Percentiles rank a stretch among this genome's conserved stretches.
Conservation (phyloP, 2,113 vertebrate genomes). For the Indicator indicator region DNA sequence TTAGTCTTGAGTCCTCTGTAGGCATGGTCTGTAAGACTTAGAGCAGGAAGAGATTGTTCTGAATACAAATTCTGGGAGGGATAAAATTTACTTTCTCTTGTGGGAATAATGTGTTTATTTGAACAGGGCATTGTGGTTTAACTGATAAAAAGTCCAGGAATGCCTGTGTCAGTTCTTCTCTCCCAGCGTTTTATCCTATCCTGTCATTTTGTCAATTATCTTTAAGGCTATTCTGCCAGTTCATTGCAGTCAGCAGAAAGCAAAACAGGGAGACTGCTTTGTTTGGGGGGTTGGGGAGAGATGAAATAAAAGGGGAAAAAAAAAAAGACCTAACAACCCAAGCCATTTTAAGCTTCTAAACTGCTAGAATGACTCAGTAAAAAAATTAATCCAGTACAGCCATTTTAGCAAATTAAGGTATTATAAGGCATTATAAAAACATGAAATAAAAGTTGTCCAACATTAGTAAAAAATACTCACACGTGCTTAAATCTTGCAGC, state of each 20-base stretch:
- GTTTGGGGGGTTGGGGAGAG: background rate
- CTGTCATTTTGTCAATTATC: conserved; percentile 62
- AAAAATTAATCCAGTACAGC: background rate
- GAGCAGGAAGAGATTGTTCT: background rate
- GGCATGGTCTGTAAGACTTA: background rate
- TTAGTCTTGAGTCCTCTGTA: background rate
- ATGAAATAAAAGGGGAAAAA: background rate
- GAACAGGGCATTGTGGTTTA: conserved; percentile 40
- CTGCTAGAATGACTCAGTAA: conserved; percentile 23
- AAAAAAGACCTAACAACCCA: background rate
- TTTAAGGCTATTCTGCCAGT: conserved; percentile 33
- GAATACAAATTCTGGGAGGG: background rate
- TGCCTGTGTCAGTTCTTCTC: conserved; percentile 45
- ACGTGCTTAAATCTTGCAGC: background rate
- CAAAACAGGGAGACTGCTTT: background rate
- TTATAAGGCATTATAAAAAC: background rate
- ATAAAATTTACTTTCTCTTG: conserved; percentile 38
- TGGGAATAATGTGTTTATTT: background rate
- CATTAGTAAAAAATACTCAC: background rate
- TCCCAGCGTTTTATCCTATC: conserved; percentile 57
- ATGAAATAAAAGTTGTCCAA: background rate
- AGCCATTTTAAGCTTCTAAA: background rate
- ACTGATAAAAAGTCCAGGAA: conserved; percentile 31
- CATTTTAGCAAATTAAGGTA: background rate
- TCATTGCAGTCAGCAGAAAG: conserved; percentile 50